Conservation (phyloP, 2,888 invertebrate species). For the Lacanobia oleracea region DNA sequence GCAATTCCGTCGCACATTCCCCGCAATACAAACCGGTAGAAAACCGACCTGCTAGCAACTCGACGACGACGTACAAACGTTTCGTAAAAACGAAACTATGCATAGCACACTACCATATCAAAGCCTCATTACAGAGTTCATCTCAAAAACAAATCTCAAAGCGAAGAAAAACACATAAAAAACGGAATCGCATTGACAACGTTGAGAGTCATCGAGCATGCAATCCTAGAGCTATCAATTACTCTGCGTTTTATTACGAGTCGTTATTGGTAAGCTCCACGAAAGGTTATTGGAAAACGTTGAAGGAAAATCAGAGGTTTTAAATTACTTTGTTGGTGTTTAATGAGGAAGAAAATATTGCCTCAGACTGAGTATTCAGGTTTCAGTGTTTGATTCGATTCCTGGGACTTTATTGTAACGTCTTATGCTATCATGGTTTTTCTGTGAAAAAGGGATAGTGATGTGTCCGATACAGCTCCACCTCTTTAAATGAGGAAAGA, state of each 20-base stretch:
- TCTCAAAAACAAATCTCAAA: neutral
- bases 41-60: too few relatives aligned
- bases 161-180: neutral
- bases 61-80: too few relatives aligned
- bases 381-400: slow-evolving; percentile 1
- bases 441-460: too few relatives aligned
- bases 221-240: slow-evolving; percentile 32
- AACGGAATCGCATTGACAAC: neutral
- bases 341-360: slow-evolving; percentile 4
- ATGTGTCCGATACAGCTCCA: too few relatives aligned
- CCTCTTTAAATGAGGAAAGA: too few relatives aligned
- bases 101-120: neutral
- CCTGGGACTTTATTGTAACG: neutral
- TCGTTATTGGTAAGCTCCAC: slow-evolving; percentile 17
- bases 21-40: too few relatives aligned
- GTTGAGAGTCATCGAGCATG: slow-evolving; percentile 14
- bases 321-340: slow-evolving; percentile 8
- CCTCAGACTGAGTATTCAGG: neutral
- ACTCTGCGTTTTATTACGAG: slow-evolving; percentile 30
- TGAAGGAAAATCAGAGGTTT: slow-evolving; percentile 16
- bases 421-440: too few relatives aligned
- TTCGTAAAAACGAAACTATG: too few relatives aligned
- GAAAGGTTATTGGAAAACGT: slow-evolving; percentile 24
- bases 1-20: too few relatives aligned
- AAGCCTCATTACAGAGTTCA: neutral